phyloP scores from a whole-genome alignment of 2,888 invertebrate genomes.

The Plebejus argus region DNA sequence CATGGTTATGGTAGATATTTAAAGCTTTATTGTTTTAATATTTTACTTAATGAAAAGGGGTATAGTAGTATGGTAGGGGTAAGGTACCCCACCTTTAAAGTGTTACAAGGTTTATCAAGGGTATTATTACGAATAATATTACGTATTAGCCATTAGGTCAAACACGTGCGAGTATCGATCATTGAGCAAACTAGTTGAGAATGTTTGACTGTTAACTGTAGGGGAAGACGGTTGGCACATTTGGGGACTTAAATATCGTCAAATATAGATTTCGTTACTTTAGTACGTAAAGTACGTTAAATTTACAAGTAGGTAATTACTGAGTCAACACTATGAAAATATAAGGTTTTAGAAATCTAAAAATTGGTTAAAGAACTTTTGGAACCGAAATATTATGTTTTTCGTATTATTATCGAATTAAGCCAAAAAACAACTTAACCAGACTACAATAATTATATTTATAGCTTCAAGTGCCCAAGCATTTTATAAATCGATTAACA shows the following conservation, averaged over 20 bases:
- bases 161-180: slow-evolving; percentile 42
- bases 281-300: neutral
- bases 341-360: too few relatives aligned
- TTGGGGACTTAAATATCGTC: neutral
- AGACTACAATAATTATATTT: too few relatives aligned
- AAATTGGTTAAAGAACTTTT: too few relatives aligned
- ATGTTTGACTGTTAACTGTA: slow-evolving; percentile 42
- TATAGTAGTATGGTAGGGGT: neutral
- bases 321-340: too few relatives aligned
- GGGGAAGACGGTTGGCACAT: slow-evolving; percentile 40
- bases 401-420: too few relatives aligned
- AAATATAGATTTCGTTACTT: neutral
- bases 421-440: too few relatives aligned
- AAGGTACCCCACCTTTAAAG: neutral
- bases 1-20: too few relatives aligned
- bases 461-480: too few relatives aligned
- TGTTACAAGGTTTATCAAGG: neutral
- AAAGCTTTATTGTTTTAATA: neutral
- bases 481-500: too few relatives aligned
- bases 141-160: neutral
- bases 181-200: slow-evolving; percentile 39
- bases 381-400: too few relatives aligned
- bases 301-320: too few relatives aligned
- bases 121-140: neutral
- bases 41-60: neutral